Base-by-base conservation (phyloP, 1,140 invertebrate species). In the Cataglyphis hispanica region DNA sequence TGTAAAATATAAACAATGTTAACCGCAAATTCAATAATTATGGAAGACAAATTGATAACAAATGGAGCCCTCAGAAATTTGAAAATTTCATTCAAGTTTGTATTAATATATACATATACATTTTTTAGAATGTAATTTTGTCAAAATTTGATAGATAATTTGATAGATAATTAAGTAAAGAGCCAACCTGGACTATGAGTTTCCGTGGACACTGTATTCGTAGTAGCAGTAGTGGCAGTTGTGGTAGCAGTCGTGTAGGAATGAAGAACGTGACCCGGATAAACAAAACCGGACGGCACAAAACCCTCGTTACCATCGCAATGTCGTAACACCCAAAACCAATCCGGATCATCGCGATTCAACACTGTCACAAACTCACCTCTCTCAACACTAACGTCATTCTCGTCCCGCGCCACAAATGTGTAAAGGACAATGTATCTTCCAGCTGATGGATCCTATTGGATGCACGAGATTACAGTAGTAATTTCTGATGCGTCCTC, bases 231-330 rank as follows among this genome's bases (percentile, higher is more conserved):
- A 4, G 94, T 93, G 1, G 91, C 92, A 1, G 92, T 93, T 13
- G 92, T 93, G 37, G 92, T 93, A 13, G 94, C 93, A 37, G 93
- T 93, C 1, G 94, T 91, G 63, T 95, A 95, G 31, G 94, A 95
- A 81, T 95, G 93, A 31, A 95, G 92, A 63, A 95, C 94, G 67
- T 95, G 94, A 16, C 94, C 98, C 7, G 98, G 98, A 95, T 98
- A 99, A 0, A 99, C 98, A 94, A 99, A 99, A n/a, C 98, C 98
- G 40, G 97, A 97, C 8, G 99, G 99, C 40, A 99, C 98, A 94
- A 99, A 99, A 13, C 99, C 99, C 95, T 99, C 98, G 92, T 98
- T 98, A 1, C 98, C 98, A 93, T 99, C 98, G 90, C 97, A 98
- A 80, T 95, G 94, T 83, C 98, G 96, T 27, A 98, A 96, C 56